A percentile compares a stretch with the other conserved stretches of the same genome.
Conservation (phyloP, 1,140 invertebrate genomes). For the Macrobrachium nipponense region DNA sequence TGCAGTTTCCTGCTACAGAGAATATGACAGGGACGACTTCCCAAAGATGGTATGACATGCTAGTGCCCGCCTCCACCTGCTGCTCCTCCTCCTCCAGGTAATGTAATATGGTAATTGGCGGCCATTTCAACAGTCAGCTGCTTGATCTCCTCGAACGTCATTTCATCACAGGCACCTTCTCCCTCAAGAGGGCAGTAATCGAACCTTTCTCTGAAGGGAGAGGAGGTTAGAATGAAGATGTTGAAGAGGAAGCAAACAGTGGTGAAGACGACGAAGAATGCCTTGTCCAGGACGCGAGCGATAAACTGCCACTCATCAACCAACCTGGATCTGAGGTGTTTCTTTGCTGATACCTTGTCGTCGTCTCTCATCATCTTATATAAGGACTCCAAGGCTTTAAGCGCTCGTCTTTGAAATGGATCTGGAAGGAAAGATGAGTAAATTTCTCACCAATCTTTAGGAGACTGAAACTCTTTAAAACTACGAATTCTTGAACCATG, state of each 20-base stretch:
- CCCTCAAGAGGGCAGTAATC: conserved; percentile 54
- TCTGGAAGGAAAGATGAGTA: conserved; percentile 21
- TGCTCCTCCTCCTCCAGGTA: background rate
- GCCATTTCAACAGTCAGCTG: conserved; percentile 19
- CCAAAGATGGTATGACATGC: too few species aligned
- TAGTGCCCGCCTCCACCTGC: background rate
- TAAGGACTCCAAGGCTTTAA: conserved; percentile 56
- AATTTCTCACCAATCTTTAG: background rate
- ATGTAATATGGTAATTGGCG: background rate
- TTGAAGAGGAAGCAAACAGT: conserved; percentile 56
- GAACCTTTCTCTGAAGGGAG: conserved; percentile 56
- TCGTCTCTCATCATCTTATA: conserved; percentile 21
- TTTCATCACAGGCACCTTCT: background rate
- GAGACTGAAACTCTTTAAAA: background rate
- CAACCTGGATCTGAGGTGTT: conserved; percentile 13
- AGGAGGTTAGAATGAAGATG: conserved; percentile 61
- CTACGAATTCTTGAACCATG: background rate
- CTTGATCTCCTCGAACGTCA: conserved; percentile 26
- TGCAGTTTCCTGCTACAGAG: too few species aligned
- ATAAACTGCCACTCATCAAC: conserved; percentile 63
- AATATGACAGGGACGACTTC: too few species aligned
- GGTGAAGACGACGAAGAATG: conserved; percentile 59
- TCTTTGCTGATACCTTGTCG: background rate
- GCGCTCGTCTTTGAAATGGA: conserved; percentile 49
- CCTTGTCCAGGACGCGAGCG: conserved; percentile 59